Conservation (phyloP, 2,888 invertebrate genomes). For the Agrilus biguttatus region DNA sequence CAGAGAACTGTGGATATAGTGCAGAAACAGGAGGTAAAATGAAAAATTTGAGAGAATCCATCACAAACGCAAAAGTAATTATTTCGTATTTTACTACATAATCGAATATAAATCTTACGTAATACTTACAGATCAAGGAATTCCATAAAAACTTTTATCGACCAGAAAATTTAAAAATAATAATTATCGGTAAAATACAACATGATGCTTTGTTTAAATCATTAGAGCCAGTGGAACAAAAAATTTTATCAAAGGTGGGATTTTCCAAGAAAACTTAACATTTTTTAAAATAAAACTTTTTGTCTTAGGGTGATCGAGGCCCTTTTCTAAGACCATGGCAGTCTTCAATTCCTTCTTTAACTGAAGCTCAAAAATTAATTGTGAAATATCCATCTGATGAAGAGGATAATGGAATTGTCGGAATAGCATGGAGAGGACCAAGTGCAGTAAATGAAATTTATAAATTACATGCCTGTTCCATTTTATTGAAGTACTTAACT, state of each 20-base stretch:
- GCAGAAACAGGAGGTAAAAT: constrained; percentile 75
- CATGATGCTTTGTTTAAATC: constrained; percentile 61
- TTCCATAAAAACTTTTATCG: constrained; percentile 81
- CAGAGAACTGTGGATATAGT: constrained; percentile 69
- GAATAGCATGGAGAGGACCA: constrained; percentile 72
- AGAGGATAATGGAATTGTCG: constrained; percentile 65
- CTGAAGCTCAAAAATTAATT: constrained; percentile 39
- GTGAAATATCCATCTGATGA: constrained; percentile 70
- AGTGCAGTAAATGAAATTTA: constrained; percentile 41
- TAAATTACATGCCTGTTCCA: constrained; percentile 46
- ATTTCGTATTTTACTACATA: constrained; percentile 1
- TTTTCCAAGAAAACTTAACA: neutral
- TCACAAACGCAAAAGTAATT: constrained; percentile 62
- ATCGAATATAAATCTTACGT: constrained; percentile 1
- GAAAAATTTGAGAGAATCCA: constrained; percentile 69
- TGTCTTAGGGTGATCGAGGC: constrained; percentile 33
- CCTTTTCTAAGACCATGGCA: constrained; percentile 67
- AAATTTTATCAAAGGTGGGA: constrained; percentile 52
- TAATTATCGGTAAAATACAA: constrained; percentile 69
- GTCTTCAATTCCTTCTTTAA: constrained; percentile 46
- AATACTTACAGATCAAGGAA: constrained; percentile 44
- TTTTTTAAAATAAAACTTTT: neutral
- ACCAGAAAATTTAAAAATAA: constrained; percentile 73
- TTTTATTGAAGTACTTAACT: constrained; percentile 68
- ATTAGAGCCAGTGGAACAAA: constrained; percentile 57